Evolutionary conservation across 2,888 invertebrate genomes (phyloP).

Genomic region (Oscheius onirici): DNA sequence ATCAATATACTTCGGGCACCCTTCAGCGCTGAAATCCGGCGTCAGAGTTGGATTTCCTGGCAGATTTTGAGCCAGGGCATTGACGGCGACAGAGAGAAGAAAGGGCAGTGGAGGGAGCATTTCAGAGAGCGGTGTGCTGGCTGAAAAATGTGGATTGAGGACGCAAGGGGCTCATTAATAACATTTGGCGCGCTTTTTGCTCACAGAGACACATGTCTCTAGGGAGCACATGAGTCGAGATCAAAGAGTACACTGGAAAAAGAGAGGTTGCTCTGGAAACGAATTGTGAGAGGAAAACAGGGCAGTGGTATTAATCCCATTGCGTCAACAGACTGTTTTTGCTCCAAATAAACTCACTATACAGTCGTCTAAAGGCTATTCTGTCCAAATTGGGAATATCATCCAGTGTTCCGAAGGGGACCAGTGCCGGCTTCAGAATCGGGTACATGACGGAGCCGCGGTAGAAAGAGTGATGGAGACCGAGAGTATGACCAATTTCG

Average conservation of each 20-base stretch:
- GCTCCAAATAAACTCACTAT: slow-evolving; percentile 42
- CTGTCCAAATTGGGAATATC: slow-evolving; percentile 48
- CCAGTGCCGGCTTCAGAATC: slow-evolving; percentile 54
- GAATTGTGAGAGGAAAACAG: too few species aligned
- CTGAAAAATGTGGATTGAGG: neutral
- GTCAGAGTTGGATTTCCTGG: slow-evolving; percentile 21
- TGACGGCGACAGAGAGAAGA: slow-evolving; percentile 27
- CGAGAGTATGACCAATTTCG: slow-evolving; percentile 65
- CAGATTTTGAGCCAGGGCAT: neutral
- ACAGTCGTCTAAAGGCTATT: slow-evolving; percentile 54
- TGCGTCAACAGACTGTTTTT: neutral
- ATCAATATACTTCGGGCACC: slow-evolving; percentile 50
- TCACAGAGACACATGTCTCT: too few species aligned
- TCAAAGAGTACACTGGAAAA: too few species aligned
- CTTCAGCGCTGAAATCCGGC: slow-evolving; percentile 26
- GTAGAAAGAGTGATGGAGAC: slow-evolving; percentile 60
- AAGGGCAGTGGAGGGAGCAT: slow-evolving; percentile 28
- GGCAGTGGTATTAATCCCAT: neutral
- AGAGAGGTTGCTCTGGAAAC: too few species aligned
- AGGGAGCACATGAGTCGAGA: too few species aligned
- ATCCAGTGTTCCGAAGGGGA: slow-evolving; percentile 45
- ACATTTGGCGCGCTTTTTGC: neutral
- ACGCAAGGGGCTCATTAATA: slow-evolving; percentile 19
- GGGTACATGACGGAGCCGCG: slow-evolving; percentile 65
- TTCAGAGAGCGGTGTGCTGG: slow-evolving; percentile 28